A percentile compares a stretch with the other conserved stretches of the same genome.
phyloP scores from a whole-genome alignment of 2,113 vertebrate species.

The Malurus cyaneus region DNA sequence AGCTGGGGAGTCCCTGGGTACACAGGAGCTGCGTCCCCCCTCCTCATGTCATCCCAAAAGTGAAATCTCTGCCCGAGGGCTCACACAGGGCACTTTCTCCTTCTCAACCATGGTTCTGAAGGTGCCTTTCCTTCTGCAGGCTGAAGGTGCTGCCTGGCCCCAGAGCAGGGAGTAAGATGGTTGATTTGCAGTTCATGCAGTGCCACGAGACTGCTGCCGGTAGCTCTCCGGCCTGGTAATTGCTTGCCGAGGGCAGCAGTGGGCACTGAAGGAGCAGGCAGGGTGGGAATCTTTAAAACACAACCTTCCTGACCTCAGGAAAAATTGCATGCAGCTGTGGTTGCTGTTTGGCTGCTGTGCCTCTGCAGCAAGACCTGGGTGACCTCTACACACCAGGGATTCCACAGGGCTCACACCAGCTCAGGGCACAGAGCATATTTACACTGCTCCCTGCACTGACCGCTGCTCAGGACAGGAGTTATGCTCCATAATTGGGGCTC shows the following conservation, averaged over 20 bases:
- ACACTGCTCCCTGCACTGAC: background rate
- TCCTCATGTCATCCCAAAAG: background rate
- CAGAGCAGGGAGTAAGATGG: background rate
- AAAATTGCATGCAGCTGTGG: background rate
- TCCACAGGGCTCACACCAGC: background rate
- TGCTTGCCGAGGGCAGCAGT: conserved; percentile 29
- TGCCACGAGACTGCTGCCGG: background rate
- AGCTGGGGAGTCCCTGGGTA: background rate
- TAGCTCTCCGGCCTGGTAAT: background rate
- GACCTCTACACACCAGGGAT: background rate
- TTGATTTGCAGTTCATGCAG: background rate
- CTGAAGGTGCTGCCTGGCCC: background rate
- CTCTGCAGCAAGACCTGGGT: background rate
- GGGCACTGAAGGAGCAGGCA: background rate
- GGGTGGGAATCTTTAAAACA: background rate
- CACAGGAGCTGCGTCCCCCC: fast-evolving
- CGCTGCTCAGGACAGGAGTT: background rate
- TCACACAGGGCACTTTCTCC: background rate
- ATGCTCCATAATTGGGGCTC: background rate
- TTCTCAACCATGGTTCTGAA: background rate
- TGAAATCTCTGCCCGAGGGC: background rate
- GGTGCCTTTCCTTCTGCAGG: background rate
- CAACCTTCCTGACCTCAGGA: conserved; percentile 33
- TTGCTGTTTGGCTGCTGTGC: background rate
- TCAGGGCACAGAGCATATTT: background rate